A percentile compares a stretch with the other conserved stretches of the same genome.
Conservation (phyloP, 2,888 invertebrate genomes). For the Cosmia trapezina region DNA sequence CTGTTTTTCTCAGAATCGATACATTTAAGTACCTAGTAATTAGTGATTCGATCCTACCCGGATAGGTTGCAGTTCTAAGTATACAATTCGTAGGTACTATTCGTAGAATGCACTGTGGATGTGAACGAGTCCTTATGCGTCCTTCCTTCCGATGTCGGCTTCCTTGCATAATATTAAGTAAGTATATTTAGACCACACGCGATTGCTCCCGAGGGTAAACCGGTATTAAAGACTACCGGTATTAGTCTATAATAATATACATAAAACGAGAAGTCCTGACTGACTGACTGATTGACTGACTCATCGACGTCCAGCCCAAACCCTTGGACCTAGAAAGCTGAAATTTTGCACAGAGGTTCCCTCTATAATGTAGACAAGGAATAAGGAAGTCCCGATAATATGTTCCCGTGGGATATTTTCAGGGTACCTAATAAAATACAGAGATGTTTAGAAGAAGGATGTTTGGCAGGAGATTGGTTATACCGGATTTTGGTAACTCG, state of each 20-base stretch:
- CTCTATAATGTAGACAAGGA: no score
- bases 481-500: background rate
- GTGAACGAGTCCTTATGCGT: slow-evolving; percentile 54
- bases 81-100: slow-evolving; percentile 1
- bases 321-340: no score
- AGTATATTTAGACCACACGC: slow-evolving; percentile 55
- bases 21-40: background rate
- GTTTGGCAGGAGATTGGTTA: background rate
- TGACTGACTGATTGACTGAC: no score
- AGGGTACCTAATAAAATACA: background rate
- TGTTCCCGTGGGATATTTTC: no score
- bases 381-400: no score
- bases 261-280: no score
- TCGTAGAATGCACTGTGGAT: slow-evolving; percentile 30
- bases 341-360: no score
- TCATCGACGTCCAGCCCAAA: no score
- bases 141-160: slow-evolving; percentile 58
- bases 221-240: background rate
- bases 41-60: slow-evolving; percentile 1
- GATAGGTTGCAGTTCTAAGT: background rate
- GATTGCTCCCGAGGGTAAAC: slow-evolving; percentile 24
- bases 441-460: background rate
- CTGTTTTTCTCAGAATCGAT: slow-evolving; percentile 24
- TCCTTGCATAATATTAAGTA: slow-evolving; percentile 51
- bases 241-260: no score